Evolutionary conservation across 2,113 vertebrate genomes (phyloP).

Genomic region (Crotalus horridus): DNA sequence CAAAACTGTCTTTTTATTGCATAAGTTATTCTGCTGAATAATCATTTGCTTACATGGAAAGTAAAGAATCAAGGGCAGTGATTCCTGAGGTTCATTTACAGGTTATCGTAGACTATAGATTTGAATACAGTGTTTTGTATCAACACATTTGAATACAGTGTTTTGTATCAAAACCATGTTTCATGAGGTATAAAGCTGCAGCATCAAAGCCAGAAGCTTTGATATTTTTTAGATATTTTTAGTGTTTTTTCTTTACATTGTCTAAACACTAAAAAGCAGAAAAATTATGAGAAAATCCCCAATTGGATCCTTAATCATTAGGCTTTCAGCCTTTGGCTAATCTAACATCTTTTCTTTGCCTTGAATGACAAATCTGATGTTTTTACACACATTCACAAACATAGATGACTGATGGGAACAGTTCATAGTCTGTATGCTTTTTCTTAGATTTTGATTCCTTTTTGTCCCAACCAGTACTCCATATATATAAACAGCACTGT

Average conservation of each 20-base stretch:
- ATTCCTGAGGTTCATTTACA: neutral
- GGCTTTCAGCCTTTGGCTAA: neutral
- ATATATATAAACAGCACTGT: neutral
- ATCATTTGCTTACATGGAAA: neutral
- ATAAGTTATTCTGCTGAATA: neutral
- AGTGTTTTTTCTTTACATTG: neutral
- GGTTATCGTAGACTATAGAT: neutral
- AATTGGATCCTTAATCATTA: neutral
- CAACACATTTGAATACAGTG: neutral
- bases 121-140: neutral
- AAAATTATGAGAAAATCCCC: neutral
- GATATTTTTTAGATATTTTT: neutral
- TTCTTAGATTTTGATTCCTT: neutral
- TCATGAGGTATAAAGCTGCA: neutral
- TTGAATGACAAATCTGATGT: neutral
- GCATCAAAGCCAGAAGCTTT: neutral
- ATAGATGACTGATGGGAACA: neutral
- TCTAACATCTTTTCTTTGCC: neutral
- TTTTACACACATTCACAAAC: neutral
- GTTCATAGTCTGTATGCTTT: neutral
- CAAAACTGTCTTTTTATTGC: neutral
- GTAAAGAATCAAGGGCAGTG: neutral
- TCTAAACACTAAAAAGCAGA: neutral
- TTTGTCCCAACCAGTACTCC: neutral
- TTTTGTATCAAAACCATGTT: neutral